Evolutionary conservation across 2,113 vertebrate species (phyloP).

Genomic region (Daboia siamensis): DNA sequence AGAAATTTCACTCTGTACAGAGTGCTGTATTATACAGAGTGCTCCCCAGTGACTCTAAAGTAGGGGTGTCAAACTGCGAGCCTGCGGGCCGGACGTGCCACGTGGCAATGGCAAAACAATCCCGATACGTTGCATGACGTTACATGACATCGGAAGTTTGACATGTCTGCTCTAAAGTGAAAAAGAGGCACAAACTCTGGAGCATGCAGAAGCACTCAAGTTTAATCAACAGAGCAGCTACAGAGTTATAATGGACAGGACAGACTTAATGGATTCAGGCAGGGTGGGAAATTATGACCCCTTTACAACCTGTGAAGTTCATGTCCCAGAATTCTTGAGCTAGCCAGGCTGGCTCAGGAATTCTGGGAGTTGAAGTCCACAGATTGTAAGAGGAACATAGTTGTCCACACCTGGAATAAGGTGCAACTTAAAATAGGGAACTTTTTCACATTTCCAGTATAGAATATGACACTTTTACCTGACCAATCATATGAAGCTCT

Average conservation of each 20-base stretch:
- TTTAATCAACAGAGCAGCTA: neutral
- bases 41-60: neutral
- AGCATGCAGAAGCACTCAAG: neutral
- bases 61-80: too few species aligned
- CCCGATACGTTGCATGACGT: too few species aligned
- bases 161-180: neutral
- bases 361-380: too few species aligned
- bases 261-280: neutral
- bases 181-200: neutral
- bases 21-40: neutral
- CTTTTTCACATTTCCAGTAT: neutral
- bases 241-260: neutral
- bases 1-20: neutral
- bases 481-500: neutral
- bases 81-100: too few species aligned
- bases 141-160: fast-evolving
- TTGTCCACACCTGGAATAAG: neutral
- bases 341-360: too few species aligned
- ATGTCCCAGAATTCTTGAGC: too few species aligned
- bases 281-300: too few species aligned
- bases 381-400: too few species aligned
- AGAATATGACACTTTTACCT: neutral
- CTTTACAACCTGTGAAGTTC: too few species aligned
- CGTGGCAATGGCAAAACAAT: too few species aligned
- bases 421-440: neutral